Base-by-base conservation (phyloP, 1,140 invertebrate genomes). In the Galleria mellonella region DNA sequence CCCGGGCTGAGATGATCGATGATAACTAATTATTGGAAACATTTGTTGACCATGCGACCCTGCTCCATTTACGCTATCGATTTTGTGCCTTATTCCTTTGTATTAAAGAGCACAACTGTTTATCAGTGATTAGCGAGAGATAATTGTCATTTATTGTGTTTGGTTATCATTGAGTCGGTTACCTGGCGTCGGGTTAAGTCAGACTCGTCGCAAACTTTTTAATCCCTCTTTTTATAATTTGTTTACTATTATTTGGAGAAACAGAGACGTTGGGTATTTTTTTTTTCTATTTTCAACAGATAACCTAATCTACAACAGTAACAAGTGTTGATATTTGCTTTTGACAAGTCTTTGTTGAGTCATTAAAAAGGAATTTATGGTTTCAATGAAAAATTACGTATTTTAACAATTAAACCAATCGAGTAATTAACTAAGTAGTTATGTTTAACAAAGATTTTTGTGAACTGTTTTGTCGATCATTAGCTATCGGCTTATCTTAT, bases 11-110 rank as follows among this genome's bases (percentile, higher is more conserved):
- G 77, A 82, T 84, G 81, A 84, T 84, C 68, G 78, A 83, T 82
- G 81, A 84, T 84, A 84, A 81, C 77, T 84, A 84, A 84, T 84
- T 84, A 84, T 84, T 82, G 66, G 77, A 84, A 82, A 84, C 76
- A 84, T 78, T 81, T 81, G 67, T 72, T 79, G 70, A 77, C 72
- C 69, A 64, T 62, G 70, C 74, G 74, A 79, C 62, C 65, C 61
- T 58, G 29, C 28, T 47, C 32, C 37, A 40, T 33, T 14, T 30
- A 39, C 28, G 2, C n/a, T 4, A 13, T n/a, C 15, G 9, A 71
- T 40, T 46, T 45, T 57, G 12, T 35, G 53, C 62, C 62, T 42
- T 73, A 72, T 43, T 0, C 1, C 10, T 0, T 35, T 11, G 7
- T 0, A 0, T 35, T 70, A 74, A 49, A 36, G 62, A 57, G 9